Evolutionary conservation across 92 coral and sea anemone genomes (phyloP).

Genomic region (Muricea muricata): DNA sequence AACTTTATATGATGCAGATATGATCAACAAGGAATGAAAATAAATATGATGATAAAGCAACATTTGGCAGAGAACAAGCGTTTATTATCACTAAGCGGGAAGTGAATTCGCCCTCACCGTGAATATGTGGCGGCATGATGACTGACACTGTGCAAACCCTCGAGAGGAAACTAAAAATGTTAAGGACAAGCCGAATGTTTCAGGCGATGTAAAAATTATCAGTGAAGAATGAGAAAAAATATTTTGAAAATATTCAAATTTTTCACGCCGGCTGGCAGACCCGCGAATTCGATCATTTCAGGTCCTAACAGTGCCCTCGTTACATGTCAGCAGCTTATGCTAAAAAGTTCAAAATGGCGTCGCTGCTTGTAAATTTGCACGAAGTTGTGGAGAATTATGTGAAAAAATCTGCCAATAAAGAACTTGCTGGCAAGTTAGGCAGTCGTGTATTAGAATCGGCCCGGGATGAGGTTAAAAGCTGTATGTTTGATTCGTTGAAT

Average conservation of each 20-base stretch:
- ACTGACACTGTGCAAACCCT: background rate
- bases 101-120: background rate
- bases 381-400: background rate
- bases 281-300: background rate
- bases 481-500: background rate
- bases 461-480: background rate
- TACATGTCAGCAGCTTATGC: background rate
- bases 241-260: too few relatives aligned
- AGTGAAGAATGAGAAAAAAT: background rate
- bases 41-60: background rate
- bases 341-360: background rate
- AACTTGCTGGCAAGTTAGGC: background rate
- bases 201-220: background rate
- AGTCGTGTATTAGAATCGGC: background rate
- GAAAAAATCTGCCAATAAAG: background rate
- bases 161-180: background rate
- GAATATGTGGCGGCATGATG: background rate
- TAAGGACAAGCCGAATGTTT: background rate
- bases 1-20: background rate
- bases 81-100: background rate
- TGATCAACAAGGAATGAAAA: background rate
- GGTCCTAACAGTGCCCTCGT: background rate
- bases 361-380: background rate
- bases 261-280: background rate
- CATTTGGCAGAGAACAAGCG: too few relatives aligned